A percentile compares a stretch with the other conserved stretches of the same genome.
These are phyloP conservation scores for Macrochelys suwanniensis DNA, from an alignment of 2,797 vertebrate species.

Conservation along the genomic window DNA sequence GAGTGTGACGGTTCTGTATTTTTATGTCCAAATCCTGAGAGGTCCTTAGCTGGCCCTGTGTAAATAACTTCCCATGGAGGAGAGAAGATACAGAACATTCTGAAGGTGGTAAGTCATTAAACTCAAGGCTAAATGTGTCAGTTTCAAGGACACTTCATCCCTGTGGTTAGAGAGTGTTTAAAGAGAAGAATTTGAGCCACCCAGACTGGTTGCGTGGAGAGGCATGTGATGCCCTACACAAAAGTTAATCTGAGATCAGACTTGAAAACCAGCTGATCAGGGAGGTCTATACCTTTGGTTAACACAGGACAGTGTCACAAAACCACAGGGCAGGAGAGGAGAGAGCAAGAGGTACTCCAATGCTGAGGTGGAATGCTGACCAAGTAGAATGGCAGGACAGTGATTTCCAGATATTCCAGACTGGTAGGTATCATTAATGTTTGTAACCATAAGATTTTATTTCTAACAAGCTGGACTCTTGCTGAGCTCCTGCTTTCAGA, in stretches of 20 bases:
- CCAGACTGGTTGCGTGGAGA: not conserved
- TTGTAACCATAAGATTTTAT: not conserved
- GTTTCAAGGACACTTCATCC: not conserved
- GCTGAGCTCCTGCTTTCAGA: not conserved
- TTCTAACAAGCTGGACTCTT: not conserved
- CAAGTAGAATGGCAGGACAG: rapidly evolving
- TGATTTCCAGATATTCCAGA: not conserved
- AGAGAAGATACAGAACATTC: not conserved
- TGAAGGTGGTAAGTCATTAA: not conserved
- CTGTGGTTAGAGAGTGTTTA: not conserved
- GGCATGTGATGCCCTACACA: not conserved
- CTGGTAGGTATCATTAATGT: not conserved
- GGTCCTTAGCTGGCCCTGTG: rapidly evolving
- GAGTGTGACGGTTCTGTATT: not conserved
- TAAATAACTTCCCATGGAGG: rapidly evolving
- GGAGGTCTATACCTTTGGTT: not conserved
- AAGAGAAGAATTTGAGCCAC: rapidly evolving
- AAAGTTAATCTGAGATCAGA: not conserved
- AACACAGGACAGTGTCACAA: not conserved
- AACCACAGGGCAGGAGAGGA: not conserved
- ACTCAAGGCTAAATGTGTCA: not conserved
- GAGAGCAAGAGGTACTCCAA: not conserved
- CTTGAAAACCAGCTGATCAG: not conserved
- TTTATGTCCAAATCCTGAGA: not conserved
- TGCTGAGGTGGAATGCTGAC: not conserved